A percentile compares a stretch with the other conserved stretches of the same genome.
These are phyloP conservation scores for Tamandua tetradactyla DNA, from an alignment of 2,797 vertebrate genomes.

Conservation along the genomic window DNA sequence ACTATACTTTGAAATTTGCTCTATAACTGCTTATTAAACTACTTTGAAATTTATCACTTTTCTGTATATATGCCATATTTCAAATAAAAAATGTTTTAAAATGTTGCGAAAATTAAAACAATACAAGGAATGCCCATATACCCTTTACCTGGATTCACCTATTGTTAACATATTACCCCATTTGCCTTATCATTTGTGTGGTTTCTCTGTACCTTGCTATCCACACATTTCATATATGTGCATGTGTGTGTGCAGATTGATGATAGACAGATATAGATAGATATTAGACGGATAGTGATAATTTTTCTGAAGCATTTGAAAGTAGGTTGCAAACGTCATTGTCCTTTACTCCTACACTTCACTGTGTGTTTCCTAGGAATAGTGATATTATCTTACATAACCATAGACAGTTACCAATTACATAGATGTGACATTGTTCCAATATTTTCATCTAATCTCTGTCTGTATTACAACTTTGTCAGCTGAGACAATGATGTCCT, in stretches of 20 bases:
- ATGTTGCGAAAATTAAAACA: conserved; percentile 56
- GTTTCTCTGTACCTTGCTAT: not conserved
- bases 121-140: not conserved
- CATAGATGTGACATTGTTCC: not conserved
- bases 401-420: not conserved
- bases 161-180: conserved; percentile 13
- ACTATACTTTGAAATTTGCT: too few relatives aligned
- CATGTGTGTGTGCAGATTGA: too few relatives aligned
- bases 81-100: too few relatives aligned
- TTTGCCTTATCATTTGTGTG: conserved; percentile 18
- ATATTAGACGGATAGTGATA: too few relatives aligned
- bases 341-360: not conserved
- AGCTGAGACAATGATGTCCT: not conserved
- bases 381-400: not conserved
- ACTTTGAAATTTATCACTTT: too few relatives aligned
- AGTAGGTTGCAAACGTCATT: not conserved
- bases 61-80: too few relatives aligned
- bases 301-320: not conserved
- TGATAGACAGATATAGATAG: too few relatives aligned
- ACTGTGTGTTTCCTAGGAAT: not conserved
- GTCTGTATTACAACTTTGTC: not conserved
- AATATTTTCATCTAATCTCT: not conserved
- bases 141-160: not conserved
- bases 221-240: not conserved
- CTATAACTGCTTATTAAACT: too few relatives aligned